Evolutionary conservation across 1,140 invertebrate species (phyloP).

Genomic region (Nebria ingens): DNA sequence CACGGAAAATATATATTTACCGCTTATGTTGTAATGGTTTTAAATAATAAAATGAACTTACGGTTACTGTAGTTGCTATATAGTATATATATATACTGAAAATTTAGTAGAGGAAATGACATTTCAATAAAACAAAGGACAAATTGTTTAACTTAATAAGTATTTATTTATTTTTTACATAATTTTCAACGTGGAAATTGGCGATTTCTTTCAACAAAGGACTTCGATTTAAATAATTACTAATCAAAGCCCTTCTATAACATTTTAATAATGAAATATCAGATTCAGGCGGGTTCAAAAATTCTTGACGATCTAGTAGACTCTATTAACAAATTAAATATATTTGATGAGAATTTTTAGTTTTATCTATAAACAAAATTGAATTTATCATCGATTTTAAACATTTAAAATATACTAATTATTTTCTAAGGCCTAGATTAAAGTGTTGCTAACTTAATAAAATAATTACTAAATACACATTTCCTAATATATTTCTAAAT

Average conservation of each 20-base stretch:
- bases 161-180: constrained; percentile 29
- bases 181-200: constrained; percentile 48
- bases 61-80: too few species aligned
- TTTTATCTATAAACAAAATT: neutral
- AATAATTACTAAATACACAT: neutral
- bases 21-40: too few species aligned
- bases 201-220: constrained; percentile 54
- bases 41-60: too few species aligned
- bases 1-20: too few species aligned
- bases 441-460: constrained; percentile 1
- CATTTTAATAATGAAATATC: constrained; percentile 53
- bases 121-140: too few species aligned
- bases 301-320: constrained; percentile 43
- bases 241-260: constrained; percentile 49
- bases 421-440: neutral
- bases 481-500: neutral
- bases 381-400: too few species aligned
- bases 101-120: too few species aligned
- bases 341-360: neutral
- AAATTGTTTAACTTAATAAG: too few species aligned
- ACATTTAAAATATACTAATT: neutral
- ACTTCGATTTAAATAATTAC: constrained; percentile 40
- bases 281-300: constrained; percentile 53
- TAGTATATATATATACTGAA: too few species aligned
- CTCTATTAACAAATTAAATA: constrained; percentile 27